These are phyloP conservation scores for Cataglyphis hispanica DNA, from an alignment of 1,140 invertebrate species.

Conservation along the genomic window DNA sequence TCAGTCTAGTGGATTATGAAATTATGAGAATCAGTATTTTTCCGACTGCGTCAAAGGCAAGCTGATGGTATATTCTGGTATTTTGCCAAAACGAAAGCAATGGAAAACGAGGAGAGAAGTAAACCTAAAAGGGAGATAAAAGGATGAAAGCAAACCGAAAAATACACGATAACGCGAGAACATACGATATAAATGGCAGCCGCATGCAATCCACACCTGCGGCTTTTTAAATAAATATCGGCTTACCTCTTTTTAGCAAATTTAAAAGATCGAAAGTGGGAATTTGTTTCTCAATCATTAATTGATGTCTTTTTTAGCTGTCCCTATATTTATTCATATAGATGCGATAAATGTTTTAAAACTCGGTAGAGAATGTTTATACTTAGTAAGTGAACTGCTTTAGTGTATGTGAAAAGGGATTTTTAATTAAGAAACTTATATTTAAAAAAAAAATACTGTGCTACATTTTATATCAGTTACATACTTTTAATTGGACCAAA, in stretches of 20 bases:
- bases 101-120: slow-evolving; percentile 28
- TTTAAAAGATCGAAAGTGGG: slow-evolving; percentile 17
- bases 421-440: slow-evolving; percentile 22
- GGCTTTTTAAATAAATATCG: slow-evolving; percentile 53
- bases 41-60: slow-evolving; percentile 54
- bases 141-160: neutral
- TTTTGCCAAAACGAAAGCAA: slow-evolving; percentile 61
- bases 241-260: slow-evolving; percentile 13
- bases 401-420: neutral
- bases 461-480: neutral
- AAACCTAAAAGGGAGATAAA: slow-evolving; percentile 29
- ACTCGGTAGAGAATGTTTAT: neutral
- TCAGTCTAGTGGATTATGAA: slow-evolving; percentile 48
- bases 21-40: slow-evolving; percentile 54
- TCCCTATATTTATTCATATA: slow-evolving; percentile 41
- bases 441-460: neutral
- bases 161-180: neutral
- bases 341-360: neutral
- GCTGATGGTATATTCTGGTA: slow-evolving; percentile 44
- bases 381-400: neutral
- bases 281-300: slow-evolving; percentile 23
- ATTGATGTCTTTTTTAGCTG: slow-evolving; percentile 36
- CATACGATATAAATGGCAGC: slow-evolving; percentile 23
- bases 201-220: slow-evolving; percentile 28
- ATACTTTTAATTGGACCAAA: neutral